Percentiles rank a stretch among this genome's conserved stretches.
Evolutionary conservation across 2,888 invertebrate species (phyloP).

Genomic region (Dolichopus griseipennis): DNA sequence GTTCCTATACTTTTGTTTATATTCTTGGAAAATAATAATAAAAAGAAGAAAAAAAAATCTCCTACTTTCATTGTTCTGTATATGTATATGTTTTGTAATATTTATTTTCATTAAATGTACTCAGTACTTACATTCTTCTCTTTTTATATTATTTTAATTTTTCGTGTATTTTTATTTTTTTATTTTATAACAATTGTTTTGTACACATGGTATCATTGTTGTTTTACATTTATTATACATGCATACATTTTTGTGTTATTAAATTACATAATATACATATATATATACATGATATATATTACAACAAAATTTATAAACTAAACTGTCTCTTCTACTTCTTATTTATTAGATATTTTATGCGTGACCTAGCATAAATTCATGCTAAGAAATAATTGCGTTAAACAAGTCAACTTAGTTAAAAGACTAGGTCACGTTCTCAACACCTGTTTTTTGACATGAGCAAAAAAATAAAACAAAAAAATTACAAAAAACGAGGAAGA

Average conservation of each 20-base stretch:
- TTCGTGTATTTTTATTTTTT: not conserved
- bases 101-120: too few relatives aligned
- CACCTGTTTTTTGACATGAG: slow-evolving; percentile 1
- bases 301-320: not conserved
- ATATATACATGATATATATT: not conserved
- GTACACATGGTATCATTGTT: not conserved
- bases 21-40: too few relatives aligned
- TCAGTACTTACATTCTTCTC: too few relatives aligned
- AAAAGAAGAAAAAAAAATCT: too few relatives aligned
- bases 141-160: not conserved
- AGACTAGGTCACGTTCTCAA: slow-evolving; percentile 5
- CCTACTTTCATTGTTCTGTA: too few relatives aligned
- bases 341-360: slow-evolving; percentile 5
- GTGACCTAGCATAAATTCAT: slow-evolving; percentile 9
- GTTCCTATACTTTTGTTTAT: too few relatives aligned
- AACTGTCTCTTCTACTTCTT: not conserved
- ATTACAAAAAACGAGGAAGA: not conserved
- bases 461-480: not conserved
- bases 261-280: not conserved
- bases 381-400: not conserved
- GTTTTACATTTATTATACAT: not conserved
- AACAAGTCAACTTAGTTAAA: slow-evolving; percentile 4
- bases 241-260: not conserved
- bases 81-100: too few relatives aligned
- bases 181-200: not conserved